phyloP scores from a whole-genome alignment of 2,113 vertebrate species.

The Burhinus bistriatus region DNA sequence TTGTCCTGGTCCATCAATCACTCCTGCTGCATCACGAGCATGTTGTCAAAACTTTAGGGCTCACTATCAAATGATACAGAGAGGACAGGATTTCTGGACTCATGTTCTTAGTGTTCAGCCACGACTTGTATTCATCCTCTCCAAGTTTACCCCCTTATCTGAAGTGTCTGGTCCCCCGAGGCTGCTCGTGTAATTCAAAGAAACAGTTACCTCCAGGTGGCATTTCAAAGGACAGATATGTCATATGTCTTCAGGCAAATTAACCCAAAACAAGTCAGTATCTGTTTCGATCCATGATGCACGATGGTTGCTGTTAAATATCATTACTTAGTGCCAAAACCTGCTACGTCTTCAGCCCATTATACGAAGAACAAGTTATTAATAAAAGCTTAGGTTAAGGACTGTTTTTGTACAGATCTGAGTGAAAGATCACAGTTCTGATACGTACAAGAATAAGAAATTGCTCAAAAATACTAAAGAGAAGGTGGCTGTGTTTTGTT shows the following conservation, averaged over 20 bases:
- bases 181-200: not conserved
- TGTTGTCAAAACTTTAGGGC: not conserved
- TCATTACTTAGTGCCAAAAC: not conserved
- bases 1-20: not conserved
- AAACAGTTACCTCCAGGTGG: not conserved
- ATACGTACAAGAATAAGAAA: not conserved
- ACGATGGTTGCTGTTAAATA: not conserved
- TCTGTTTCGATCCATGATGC: not conserved
- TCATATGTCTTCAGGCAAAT: not conserved
- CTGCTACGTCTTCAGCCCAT: not conserved
- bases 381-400: not conserved
- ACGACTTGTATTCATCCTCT: not conserved
- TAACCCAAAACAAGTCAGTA: not conserved
- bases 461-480: not conserved
- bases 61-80: not conserved
- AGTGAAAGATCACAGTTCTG: not conserved
- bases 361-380: not conserved
- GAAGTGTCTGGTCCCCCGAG: not conserved
- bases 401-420: not conserved
- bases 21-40: fast-evolving
- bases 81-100: not conserved
- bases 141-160: not conserved
- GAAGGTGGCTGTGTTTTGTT: not conserved
- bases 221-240: not conserved
- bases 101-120: not conserved